Percentiles rank a stretch among this genome's conserved stretches.
phyloP scores from a whole-genome alignment of 2,113 vertebrate species.

The Pungitius pungitius region DNA sequence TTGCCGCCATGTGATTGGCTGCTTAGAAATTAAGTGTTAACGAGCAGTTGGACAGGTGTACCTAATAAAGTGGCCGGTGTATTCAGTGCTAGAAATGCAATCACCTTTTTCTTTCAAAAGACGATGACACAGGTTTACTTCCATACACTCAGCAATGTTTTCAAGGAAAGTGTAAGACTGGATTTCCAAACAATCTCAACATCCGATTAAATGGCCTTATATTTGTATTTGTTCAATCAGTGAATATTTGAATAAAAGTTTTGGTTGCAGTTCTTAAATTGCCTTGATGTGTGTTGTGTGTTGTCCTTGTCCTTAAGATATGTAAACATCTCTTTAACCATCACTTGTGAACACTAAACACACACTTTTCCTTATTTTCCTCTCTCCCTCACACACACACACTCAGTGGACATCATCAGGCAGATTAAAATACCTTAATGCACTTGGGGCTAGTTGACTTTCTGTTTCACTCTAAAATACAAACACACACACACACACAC shows the following conservation, averaged over 20 bases:
- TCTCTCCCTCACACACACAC: neutral
- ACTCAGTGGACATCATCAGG: constrained; percentile 61
- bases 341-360: constrained; percentile 1
- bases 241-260: neutral
- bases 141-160: too few species aligned
- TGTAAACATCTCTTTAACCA: neutral
- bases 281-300: neutral
- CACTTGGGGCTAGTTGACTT: constrained; percentile 46
- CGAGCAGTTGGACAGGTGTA: too few species aligned
- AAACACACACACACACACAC: constrained; percentile 34
- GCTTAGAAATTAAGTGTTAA: too few species aligned
- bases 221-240: neutral
- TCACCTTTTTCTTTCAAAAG: too few species aligned
- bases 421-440: constrained; percentile 71
- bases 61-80: too few species aligned
- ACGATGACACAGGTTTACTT: too few species aligned
- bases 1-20: too few species aligned
- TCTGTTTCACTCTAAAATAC: constrained; percentile 2
- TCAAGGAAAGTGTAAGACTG: neutral
- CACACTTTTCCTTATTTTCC: neutral
- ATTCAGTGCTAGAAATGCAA: too few species aligned
- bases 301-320: neutral
- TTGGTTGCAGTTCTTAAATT: neutral
- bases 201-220: neutral
- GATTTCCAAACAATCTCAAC: neutral